Base-by-base conservation (phyloP, 2,797 vertebrate genomes). In the Miichthys miiuy region DNA sequence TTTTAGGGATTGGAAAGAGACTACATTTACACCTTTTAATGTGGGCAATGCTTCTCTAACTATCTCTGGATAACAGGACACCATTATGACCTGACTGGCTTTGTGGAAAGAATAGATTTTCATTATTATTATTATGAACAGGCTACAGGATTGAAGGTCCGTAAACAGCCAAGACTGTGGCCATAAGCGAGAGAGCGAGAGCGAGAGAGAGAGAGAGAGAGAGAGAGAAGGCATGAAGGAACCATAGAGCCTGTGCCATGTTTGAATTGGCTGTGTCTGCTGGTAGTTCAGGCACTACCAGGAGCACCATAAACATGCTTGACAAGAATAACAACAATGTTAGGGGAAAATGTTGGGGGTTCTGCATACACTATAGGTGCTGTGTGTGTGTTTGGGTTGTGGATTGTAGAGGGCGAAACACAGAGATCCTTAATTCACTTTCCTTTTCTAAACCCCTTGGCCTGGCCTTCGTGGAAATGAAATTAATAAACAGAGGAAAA, bases 281-380 rank as follows among this genome's bases (percentile, higher is more conserved):
- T 5, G 66, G 57, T 70, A 68, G 69, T 68, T 73, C 69, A 72
- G 80, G 67, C 81, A 72, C 42, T 81, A 82, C 66, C 63, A 78
- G 60, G 46, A 85, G 60, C 52, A 76, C 83, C 72, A 74, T 82
- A 78, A 91, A 83, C 77, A 88, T 9, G 75, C 34, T 65, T 68
- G 73, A 87, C 81, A 85, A 86, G 81, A 91, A 87, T 52, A 89
- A 86, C 71, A 88, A 75, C 69, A 77, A 75, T 68, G 63, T 12
- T 63, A 73, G 34, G 42, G 75, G 75, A 85, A 90, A 89, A 75
- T 77, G 41, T 63, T 56, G 27, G 44, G 12, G 50, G 62, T 63
- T 83, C 61, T 72, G 77, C 51, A 27, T 68, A 71, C 67, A 48
- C 21, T 63, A 61, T 65, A 75, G 34, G 65, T 73, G 57, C 18